These are phyloP conservation scores for Hipparchia semele DNA, from an alignment of 2,888 invertebrate genomes.

Conservation along the genomic window DNA sequence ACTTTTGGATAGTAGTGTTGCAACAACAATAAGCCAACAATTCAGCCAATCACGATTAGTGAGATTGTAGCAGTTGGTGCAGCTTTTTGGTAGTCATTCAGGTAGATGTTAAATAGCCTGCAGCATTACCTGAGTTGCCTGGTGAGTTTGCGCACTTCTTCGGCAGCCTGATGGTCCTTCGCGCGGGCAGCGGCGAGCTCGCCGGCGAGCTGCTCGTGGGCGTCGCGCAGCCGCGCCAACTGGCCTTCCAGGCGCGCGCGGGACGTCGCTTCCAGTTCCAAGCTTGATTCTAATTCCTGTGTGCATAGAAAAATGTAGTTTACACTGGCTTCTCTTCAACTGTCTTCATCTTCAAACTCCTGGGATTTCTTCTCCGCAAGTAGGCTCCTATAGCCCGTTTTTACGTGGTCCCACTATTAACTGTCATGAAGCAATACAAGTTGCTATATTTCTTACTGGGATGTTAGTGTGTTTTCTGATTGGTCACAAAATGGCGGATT, in stretches of 20 bases:
- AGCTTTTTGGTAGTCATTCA: not conserved
- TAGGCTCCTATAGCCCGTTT: no score
- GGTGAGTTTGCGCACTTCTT: conserved; percentile 86
- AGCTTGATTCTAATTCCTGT: conserved; percentile 92
- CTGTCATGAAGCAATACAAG: no score
- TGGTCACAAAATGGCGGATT: no score
- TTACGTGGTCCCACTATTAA: no score
- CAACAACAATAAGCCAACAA: no score
- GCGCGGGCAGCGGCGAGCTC: conserved; percentile 88
- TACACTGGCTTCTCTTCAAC: no score
- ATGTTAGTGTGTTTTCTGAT: not conserved
- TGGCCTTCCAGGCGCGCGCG: conserved; percentile 93
- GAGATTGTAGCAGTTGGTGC: no score
- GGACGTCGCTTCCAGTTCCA: conserved; percentile 95
- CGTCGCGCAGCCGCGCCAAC: conserved; percentile 72
- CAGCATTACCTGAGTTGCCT: conserved; percentile 63
- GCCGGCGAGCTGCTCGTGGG: conserved; percentile 72
- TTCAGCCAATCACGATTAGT: no score
- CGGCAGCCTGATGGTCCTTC: conserved; percentile 90
- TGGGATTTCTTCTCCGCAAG: no score
- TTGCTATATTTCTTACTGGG: no score
- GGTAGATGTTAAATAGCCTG: not conserved
- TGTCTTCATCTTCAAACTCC: no score
- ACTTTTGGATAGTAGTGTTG: no score
- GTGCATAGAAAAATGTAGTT: not conserved